These are phyloP conservation scores for Pachyseris speciosa DNA, from an alignment of 64 coral and sea anemone genomes.

Conservation along the genomic window DNA sequence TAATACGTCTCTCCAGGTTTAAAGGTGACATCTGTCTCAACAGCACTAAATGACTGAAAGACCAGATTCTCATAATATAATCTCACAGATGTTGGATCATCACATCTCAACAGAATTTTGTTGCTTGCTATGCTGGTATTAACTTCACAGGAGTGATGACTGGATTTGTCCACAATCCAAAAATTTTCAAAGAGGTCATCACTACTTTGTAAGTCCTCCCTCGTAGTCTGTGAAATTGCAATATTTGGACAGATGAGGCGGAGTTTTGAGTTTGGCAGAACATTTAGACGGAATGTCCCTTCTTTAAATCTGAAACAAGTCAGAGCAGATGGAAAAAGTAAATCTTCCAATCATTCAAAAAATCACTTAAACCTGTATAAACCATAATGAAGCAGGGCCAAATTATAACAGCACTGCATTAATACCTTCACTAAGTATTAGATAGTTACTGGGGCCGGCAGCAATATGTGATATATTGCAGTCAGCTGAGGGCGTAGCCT, in stretches of 20 bases:
- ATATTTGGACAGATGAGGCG: neutral
- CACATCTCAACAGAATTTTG: neutral
- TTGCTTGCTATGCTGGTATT: neutral
- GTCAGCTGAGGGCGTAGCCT: too few relatives aligned
- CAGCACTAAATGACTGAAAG: neutral
- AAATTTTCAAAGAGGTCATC: neutral
- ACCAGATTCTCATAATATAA: neutral
- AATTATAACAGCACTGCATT: too few relatives aligned
- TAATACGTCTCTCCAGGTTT: neutral
- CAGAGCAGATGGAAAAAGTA: neutral
- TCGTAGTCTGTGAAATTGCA: neutral
- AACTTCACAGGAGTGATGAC: constrained; percentile 5
- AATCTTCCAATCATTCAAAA: too few relatives aligned
- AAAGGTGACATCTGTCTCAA: neutral
- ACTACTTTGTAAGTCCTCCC: neutral
- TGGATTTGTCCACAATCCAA: neutral
- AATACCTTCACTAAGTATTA: too few relatives aligned
- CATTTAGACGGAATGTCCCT: constrained; percentile 19
- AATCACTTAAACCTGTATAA: too few relatives aligned
- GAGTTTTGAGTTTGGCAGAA: neutral
- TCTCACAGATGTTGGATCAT: neutral
- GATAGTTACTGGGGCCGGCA: too few relatives aligned
- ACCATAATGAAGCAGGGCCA: too few relatives aligned
- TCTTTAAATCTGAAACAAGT: constrained; percentile 4
- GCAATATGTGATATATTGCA: too few relatives aligned